A percentile compares a stretch with the other conserved stretches of the same genome.
These are phyloP conservation scores for Sorex fumeus DNA, from an alignment of 2,113 vertebrate genomes.

Conservation along the genomic window DNA sequence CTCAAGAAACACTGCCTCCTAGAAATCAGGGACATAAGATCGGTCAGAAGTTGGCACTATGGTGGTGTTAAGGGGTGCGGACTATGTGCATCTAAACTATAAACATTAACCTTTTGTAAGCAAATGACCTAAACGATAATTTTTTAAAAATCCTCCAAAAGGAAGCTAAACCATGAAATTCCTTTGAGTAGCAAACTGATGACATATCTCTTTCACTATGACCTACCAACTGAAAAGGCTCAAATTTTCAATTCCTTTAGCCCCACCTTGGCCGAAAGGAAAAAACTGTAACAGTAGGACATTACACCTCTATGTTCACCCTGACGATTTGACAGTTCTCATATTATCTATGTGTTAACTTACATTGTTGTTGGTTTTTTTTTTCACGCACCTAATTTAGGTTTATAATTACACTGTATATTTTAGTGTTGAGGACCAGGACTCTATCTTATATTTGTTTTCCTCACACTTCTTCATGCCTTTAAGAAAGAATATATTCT, in stretches of 20 bases:
- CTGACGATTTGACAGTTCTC: conserved; percentile 33
- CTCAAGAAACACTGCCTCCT: conserved; percentile 20
- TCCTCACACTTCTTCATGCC: conserved; percentile 42
- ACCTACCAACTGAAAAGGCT: conserved; percentile 55
- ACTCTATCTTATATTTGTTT: conserved; percentile 51
- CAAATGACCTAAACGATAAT: too few relatives aligned
- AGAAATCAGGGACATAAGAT: conserved; percentile 50
- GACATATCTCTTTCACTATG: conserved; percentile 26
- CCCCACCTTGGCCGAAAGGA: conserved; percentile 42
- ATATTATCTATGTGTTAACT: conserved; percentile 18
- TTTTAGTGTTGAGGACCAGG: neutral
- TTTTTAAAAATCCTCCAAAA: neutral
- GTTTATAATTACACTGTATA: conserved; percentile 49
- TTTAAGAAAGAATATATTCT: conserved; percentile 59
- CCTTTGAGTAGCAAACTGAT: conserved; percentile 57
- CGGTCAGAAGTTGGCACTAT: neutral
- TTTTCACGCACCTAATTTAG: conserved; percentile 22
- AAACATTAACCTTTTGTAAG: too few relatives aligned
- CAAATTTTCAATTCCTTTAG: conserved; percentile 57
- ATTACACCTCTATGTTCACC: conserved; percentile 20
- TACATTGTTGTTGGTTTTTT: neutral
- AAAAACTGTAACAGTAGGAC: conserved; percentile 52
- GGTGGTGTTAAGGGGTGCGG: too few relatives aligned
- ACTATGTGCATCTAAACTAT: too few relatives aligned
- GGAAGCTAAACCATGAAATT: conserved; percentile 50